Conservation (phyloP, 2,888 invertebrate species). For the Thecocarcelia acutangulata region DNA sequence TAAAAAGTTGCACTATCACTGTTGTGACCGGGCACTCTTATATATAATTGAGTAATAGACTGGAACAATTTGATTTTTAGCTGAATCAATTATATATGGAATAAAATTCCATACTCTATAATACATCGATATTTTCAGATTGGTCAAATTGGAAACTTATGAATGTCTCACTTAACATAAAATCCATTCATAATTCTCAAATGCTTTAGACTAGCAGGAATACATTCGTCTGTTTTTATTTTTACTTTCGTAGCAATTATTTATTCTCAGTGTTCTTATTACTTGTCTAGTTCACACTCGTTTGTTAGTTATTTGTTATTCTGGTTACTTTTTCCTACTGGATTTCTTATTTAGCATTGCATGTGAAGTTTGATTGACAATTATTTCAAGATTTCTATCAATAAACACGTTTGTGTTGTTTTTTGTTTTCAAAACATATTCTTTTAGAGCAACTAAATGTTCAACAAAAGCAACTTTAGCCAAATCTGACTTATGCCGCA, state of each 20-base stretch:
- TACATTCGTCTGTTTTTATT: no score
- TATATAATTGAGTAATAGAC: no score
- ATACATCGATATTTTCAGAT: no score
- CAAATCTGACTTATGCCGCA: background rate
- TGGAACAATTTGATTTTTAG: no score
- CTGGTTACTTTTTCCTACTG: slow-evolving; percentile 34
- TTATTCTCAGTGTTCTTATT: slow-evolving; percentile 19
- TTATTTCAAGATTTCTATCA: slow-evolving; percentile 72
- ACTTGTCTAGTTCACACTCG: background rate
- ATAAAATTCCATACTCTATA: no score
- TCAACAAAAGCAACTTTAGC: slow-evolving; percentile 18
- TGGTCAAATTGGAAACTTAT: no score
- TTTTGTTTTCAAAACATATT: slow-evolving; percentile 13
- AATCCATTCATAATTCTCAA: no score
- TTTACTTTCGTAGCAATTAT: slow-evolving; percentile 29
- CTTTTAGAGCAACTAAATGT: slow-evolving; percentile 23
- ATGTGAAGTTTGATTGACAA: slow-evolving; percentile 72
- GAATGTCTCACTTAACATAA: no score
- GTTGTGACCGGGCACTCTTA: no score
- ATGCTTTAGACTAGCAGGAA: no score
- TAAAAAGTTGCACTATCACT: no score
- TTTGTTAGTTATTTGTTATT: slow-evolving; percentile 43
- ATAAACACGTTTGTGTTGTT: slow-evolving; percentile 66
- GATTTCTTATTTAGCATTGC: slow-evolving; percentile 62
- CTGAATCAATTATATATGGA: no score